Base-by-base conservation (phyloP, 2,888 invertebrate species). In the Eupeodes latifasciatus region DNA sequence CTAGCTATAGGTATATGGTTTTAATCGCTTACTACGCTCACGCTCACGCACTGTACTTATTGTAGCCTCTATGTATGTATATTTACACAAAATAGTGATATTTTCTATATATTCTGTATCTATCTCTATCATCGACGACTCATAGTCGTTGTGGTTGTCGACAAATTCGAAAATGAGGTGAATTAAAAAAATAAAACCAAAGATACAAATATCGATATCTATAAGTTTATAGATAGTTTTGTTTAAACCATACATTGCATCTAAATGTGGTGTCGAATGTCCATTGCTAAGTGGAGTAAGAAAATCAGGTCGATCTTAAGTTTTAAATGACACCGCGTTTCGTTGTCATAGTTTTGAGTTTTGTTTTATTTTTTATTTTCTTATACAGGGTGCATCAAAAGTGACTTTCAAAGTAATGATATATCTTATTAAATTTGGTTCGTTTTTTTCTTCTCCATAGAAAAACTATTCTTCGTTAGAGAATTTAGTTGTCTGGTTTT, bases 221-320 rank as follows among this genome's bases (percentile, higher is more conserved):
- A n/a, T 14, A 19, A 16, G 59, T 27, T 5, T 27, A 14, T 59
- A 34, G 1, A 27, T 34, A 27, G 12, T 0, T 53, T 44, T 74
- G 36, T 47, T 59, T 72, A 67, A 80, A 59, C 76, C 66, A 53
- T 61, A 53, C 76, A 83, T 82, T 40, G 69, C 34, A 74, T 66
- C 69, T 81, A 61, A 11, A 9, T 51, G 36, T 16, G 71, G 71
- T 71, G 55, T 88, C 85, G 77, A 71, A 62, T 88, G 74, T 81
- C 72, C 85, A 66, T 66, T 71, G 85, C 62, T 75, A 81, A 86
- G 81, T 86, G 69, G 88, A 88, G 84, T 85, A 81, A 71, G 51
- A 88, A 88, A 88, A 81, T 61, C 88, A 88, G 88, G 88, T 85
- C 85, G 85, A 88, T 75, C 81, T 81, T 84, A 85, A 81, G 85